Conservation (phyloP, 2,888 invertebrate species). For the Rhodophaea formosa region DNA sequence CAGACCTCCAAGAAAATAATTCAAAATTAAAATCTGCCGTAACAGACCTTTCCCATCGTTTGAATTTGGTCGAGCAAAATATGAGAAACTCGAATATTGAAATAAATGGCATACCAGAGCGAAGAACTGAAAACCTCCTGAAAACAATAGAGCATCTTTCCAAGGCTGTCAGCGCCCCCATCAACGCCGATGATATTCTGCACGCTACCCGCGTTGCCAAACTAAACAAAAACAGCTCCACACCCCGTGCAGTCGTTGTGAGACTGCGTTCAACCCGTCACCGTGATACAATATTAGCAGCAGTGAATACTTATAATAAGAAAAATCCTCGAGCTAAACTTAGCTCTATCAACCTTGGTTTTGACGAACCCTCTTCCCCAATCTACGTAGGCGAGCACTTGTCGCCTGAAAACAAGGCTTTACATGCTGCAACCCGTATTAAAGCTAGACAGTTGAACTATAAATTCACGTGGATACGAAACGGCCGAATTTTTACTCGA, state of each 20-base stretch:
- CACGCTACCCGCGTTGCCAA: too few relatives aligned
- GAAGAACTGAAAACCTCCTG: too few relatives aligned
- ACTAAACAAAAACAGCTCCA: too few relatives aligned
- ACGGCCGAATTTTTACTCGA: conserved; percentile 21
- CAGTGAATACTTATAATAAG: conserved; percentile 23
- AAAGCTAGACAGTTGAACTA: conserved; percentile 21
- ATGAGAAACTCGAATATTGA: too few relatives aligned
- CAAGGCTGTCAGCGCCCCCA: too few relatives aligned
- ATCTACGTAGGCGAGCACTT: conserved; percentile 22
- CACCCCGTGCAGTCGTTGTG: conserved; percentile 22
- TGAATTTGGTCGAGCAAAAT: too few relatives aligned
- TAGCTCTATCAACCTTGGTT: conserved; percentile 14
- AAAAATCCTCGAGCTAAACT: conserved; percentile 18
- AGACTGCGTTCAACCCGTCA: conserved; percentile 20
- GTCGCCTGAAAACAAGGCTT: conserved; percentile 20
- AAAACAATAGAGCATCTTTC: too few relatives aligned
- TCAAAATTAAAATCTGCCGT: too few relatives aligned
- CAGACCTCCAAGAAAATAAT: too few relatives aligned
- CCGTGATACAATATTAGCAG: conserved; percentile 23
- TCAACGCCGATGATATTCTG: too few relatives aligned
- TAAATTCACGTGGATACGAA: conserved; percentile 22
- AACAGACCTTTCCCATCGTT: too few relatives aligned
- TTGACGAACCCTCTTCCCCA: conserved; percentile 9
- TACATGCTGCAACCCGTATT: conserved; percentile 21
- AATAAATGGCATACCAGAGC: too few relatives aligned